Conservation (phyloP, 2,888 invertebrate species). For the Cantharis rufa region DNA sequence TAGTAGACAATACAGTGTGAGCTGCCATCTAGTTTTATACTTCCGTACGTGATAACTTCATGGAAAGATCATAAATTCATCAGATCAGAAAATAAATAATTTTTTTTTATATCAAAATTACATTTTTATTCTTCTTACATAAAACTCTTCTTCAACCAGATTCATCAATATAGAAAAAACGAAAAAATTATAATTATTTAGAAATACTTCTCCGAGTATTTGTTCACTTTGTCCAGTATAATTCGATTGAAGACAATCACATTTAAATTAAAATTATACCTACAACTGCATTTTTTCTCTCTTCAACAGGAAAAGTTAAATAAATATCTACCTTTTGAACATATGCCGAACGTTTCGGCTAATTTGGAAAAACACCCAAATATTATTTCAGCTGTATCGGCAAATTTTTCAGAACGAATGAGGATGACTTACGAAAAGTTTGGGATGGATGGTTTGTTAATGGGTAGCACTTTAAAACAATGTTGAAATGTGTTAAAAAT, state of each 20-base stretch:
- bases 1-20: background rate
- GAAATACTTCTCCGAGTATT: background rate
- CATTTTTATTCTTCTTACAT: no score
- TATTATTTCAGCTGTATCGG: background rate
- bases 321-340: background rate
- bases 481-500: constrained; percentile 45
- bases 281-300: background rate
- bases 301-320: background rate
- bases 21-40: background rate
- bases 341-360: background rate
- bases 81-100: background rate
- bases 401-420: background rate
- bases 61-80: background rate
- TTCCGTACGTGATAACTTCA: background rate
- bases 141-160: background rate
- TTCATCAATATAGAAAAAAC: no score
- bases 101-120: background rate
- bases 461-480: constrained; percentile 40
- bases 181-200: no score
- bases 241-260: no score
- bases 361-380: background rate
- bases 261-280: no score
- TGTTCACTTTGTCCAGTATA: background rate
- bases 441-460: background rate
- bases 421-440: background rate